A percentile compares a stretch with the other conserved stretches of the same genome.
Conservation (phyloP, 2,113 vertebrate species). For the Tinamus guttatus region DNA sequence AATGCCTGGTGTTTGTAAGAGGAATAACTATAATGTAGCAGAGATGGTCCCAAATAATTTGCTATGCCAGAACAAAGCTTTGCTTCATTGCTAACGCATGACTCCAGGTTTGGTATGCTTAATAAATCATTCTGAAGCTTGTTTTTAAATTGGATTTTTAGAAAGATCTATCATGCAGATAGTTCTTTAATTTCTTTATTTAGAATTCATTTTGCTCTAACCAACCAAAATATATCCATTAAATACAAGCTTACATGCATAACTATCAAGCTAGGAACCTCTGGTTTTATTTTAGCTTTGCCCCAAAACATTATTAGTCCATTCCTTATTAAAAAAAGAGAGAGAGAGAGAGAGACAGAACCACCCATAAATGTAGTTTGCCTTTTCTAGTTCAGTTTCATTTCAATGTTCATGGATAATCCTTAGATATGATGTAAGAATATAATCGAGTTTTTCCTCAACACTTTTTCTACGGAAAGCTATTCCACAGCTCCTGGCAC, state of each 20-base stretch:
- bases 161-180: constrained; percentile 18
- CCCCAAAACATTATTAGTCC: background rate
- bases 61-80: background rate
- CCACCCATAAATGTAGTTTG: background rate
- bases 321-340: background rate
- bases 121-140: constrained; percentile 38
- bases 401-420: background rate
- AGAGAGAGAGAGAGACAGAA: background rate
- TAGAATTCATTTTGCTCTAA: constrained; percentile 15
- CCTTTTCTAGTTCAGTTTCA: constrained; percentile 12
- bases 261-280: background rate
- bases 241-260: background rate
- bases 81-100: constrained; percentile 36
- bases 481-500: background rate
- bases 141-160: background rate
- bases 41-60: constrained; percentile 18
- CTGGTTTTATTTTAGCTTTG: background rate
- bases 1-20: background rate
- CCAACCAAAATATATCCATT: background rate
- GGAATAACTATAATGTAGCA: background rate
- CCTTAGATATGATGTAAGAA: background rate
- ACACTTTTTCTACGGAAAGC: background rate
- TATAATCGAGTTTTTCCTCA: background rate
- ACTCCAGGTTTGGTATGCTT: background rate
- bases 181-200: constrained; percentile 7